Conservation (phyloP, 2,888 invertebrate genomes). For the Eupithecia centaureata region DNA sequence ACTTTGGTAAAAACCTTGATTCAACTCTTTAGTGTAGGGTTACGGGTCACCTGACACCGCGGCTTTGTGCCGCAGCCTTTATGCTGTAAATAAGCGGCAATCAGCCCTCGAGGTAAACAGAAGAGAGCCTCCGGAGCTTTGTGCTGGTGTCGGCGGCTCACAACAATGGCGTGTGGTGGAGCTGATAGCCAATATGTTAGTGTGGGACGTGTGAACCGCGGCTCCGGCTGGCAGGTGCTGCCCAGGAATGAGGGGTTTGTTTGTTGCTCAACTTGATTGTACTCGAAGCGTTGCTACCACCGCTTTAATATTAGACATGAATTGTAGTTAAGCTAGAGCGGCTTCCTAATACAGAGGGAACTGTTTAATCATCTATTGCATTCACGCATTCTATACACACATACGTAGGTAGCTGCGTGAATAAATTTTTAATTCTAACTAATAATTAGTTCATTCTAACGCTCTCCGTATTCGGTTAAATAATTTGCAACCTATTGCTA, state of each 20-base stretch:
- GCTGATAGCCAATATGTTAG: slow-evolving; percentile 32
- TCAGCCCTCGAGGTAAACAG: slow-evolving; percentile 40
- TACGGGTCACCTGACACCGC: slow-evolving; percentile 45
- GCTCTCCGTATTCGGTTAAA: neutral
- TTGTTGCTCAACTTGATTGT: neutral
- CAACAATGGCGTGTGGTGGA: slow-evolving; percentile 32
- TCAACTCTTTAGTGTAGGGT: slow-evolving; percentile 36
- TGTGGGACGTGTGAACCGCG: slow-evolving; percentile 31
- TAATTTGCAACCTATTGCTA: neutral
- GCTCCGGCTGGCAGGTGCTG: neutral
- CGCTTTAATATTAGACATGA: neutral
- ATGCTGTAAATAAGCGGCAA: slow-evolving; percentile 44
- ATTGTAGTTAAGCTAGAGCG: neutral
- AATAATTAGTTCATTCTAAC: too few relatives aligned
- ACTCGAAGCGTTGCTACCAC: neutral
- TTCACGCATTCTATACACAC: neutral
- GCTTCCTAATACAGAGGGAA: neutral
- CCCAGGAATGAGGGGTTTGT: neutral
- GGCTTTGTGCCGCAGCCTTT: slow-evolving; percentile 42
- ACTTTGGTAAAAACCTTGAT: slow-evolving; percentile 41
- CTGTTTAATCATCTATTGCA: neutral
- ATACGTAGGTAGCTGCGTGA: too few relatives aligned
- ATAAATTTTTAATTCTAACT: too few relatives aligned
- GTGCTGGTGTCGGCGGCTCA: slow-evolving; percentile 42
- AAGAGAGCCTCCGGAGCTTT: slow-evolving; percentile 36